Evolutionary conservation across 2,888 invertebrate genomes (phyloP), one percentile per base, ranked within the genome.

Genomic region (Leucophora obtusa): DNA sequence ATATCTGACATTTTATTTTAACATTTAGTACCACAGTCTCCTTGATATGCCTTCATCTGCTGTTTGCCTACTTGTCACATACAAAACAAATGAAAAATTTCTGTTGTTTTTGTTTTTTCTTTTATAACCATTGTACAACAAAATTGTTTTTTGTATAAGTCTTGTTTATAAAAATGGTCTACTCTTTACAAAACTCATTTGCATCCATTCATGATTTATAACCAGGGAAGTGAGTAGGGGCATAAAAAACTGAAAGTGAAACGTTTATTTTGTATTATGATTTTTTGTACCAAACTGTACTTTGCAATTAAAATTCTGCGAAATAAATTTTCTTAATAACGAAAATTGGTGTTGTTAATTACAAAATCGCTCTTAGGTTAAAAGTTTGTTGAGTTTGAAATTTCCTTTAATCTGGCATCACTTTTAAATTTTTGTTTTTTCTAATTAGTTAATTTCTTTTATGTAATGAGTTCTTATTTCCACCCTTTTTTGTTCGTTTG

Each of bases 171-270:
- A 56, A 72, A 47, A 33, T 24, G 33, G 56, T 14, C 59, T 56
- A 21, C 75, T 50, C 69, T 69, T 38, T n/a, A 38, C 33, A 47
- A 24, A 69, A 60, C 62, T 78, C 72, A 82, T 80, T 82, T 82
- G 82, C 70, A 77, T 75, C 54, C 74, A 70, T 82, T 75, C 77
- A 75, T 63, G 56, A 72, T 69, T 54, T 69, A 68, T 54, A 54
- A 14, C 14, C 14, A 9, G n/a, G 11, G 11, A 35, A 47, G 18
- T 4, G 65, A 47, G 47, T 1, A 15, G 28, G 35, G 17, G 33
- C n/a, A 28, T 10, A 50, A 1, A 17, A 24, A 58, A 50, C 43
- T 58, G 38, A 58, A 69, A 75, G 17, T 56, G 60, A 58, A 35
- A 47, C 38, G 15, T 65, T 65, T 21, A 24, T 14, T 21, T 14